Evolutionary conservation across 2,888 invertebrate genomes (phyloP), one percentile per base, ranked within the genome.

Genomic region (Eretmocerus hayati): DNA sequence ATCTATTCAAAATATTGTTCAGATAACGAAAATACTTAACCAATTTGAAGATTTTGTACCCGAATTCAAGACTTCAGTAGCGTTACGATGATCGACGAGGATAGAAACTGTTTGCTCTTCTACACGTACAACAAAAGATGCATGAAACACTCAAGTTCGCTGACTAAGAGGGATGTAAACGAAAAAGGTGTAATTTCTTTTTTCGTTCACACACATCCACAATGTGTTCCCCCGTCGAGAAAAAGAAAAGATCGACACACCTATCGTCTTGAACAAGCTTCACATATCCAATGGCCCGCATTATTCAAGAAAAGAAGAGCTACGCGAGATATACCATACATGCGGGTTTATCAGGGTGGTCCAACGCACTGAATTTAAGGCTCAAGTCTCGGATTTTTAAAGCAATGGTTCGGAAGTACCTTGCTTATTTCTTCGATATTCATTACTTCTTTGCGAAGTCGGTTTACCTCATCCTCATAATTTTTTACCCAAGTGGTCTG

Each of bases 361-460:
- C n/a, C n/a, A n/a, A n/a, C 32, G 45, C 31, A 32, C 20, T 26
- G 19, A 21, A 18, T 47, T 59, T 60, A 79, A 5, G 33, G 33
- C 67, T 92, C 91, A 32, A 91, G 75, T 54, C 83, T 81, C 44
- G 85, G 77, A 58, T 83, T 78, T 66, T 87, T 88, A 74, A 83
- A 89, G 71, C 94, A 94, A 2, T 79, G 79, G 1, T 78, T 77
- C 0, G 94, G 95, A 52, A 95, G 76, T 48, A 89, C 80, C 45
- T 83, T 80, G 2, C 85, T 77, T 59, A 95, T 93, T 43, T 83
- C 81, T 61, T 85, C 83, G 42, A 94, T 82, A 65, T 91, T 92
- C 6, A 80, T 78, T 3, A 94, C 92, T 70, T 94, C 91, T 2
- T 73, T 73, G 55, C 79, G 74, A 11, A 93, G 75, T 49, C 80